Evolutionary conservation across 2,113 vertebrate genomes (phyloP).

Genomic region (Gasterosteus aculeatus): DNA sequence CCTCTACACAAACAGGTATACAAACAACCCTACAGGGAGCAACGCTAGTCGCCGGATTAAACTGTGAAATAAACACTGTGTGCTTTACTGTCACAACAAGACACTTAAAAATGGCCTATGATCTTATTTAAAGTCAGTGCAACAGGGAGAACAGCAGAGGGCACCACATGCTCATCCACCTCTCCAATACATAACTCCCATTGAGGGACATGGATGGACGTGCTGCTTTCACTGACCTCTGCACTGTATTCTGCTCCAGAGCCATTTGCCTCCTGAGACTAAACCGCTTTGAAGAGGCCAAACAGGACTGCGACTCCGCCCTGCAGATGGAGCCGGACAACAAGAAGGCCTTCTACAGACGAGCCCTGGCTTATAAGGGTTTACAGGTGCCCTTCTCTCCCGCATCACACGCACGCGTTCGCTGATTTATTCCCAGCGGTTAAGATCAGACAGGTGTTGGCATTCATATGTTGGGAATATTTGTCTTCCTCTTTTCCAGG

Average conservation of each 20-base stretch:
- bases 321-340: conserved; percentile 87
- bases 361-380: conserved; percentile 92
- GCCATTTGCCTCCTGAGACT: conserved; percentile 93
- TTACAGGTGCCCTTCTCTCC: conserved; percentile 83
- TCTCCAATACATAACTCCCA: not conserved
- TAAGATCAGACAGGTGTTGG: not conserved
- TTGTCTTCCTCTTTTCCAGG: conserved; percentile 70
- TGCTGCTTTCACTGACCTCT: not conserved
- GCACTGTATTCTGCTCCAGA: conserved; percentile 70
- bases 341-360: conserved; percentile 93
- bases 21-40: not conserved
- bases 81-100: not conserved
- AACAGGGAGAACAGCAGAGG: conserved; percentile 55
- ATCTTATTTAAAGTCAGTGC: conserved; percentile 1
- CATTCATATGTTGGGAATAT: too few species aligned
- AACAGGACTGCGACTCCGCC: conserved; percentile 89
- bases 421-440: not conserved
- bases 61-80: not conserved
- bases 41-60: not conserved
- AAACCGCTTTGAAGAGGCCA: conserved; percentile 88
- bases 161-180: conserved; percentile 38
- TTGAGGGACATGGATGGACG: not conserved
- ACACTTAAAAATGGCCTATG: not conserved
- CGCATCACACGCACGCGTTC: not conserved
- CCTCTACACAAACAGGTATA: conserved; percentile 95